phyloP scores from a whole-genome alignment of 2,797 vertebrate species.

The Momotus momota region DNA sequence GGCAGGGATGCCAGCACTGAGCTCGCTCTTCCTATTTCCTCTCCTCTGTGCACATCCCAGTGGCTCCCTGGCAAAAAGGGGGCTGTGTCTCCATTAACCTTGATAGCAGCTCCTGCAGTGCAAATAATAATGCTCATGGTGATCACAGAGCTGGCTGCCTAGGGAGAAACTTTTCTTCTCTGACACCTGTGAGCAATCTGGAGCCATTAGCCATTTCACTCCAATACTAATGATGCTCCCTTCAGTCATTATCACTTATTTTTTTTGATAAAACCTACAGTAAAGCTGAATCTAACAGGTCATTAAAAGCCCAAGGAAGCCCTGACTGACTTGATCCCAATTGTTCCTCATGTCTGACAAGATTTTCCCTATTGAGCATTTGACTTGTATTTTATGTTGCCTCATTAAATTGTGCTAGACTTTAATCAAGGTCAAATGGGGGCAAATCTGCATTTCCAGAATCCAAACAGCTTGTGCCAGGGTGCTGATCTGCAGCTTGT shows the following conservation, averaged over 20 bases:
- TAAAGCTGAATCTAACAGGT: constrained; percentile 62
- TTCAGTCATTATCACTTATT: constrained; percentile 61
- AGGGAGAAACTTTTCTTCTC: constrained; percentile 47
- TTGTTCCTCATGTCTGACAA: constrained; percentile 66
- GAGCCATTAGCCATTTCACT: constrained; percentile 62
- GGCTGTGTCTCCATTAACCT: constrained; percentile 47
- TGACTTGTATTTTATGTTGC: constrained; percentile 64
- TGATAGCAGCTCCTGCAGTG: constrained; percentile 7
- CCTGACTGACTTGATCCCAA: constrained; percentile 52
- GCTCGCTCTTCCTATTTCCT: not conserved
- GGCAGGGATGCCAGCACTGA: not conserved
- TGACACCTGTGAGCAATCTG: constrained; percentile 55
- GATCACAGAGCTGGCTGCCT: constrained; percentile 19
- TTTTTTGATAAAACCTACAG: constrained; percentile 36
- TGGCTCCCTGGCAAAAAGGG: not conserved
- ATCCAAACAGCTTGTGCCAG: constrained; percentile 17
- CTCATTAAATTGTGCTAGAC: constrained; percentile 62
- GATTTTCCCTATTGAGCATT: constrained; percentile 50
- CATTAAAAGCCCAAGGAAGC: constrained; percentile 61
- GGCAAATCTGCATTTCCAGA: constrained; percentile 33
- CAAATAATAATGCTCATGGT: not conserved
- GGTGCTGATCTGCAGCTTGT: constrained; percentile 1
- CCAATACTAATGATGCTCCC: constrained; percentile 58
- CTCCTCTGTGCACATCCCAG: not conserved
- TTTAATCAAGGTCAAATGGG: constrained; percentile 71